These are phyloP conservation scores for Clusia tigrina DNA, from an alignment of 2,888 invertebrate genomes.

Conservation along the genomic window DNA sequence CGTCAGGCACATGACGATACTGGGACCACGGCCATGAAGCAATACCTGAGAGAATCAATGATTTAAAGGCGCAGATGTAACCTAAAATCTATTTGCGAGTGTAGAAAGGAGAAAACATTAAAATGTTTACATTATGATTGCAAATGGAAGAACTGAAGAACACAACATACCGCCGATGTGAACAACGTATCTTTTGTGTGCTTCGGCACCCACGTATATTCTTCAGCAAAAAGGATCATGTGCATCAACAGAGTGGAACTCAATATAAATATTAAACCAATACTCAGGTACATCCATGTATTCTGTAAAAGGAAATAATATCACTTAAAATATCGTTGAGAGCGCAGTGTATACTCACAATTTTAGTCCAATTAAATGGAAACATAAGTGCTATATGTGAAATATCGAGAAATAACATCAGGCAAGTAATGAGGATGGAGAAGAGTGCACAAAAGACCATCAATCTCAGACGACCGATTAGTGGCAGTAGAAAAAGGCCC, in stretches of 20 bases:
- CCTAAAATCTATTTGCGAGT: slow-evolving; percentile 69
- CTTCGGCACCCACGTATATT: slow-evolving; percentile 75
- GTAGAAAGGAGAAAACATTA: slow-evolving; percentile 19
- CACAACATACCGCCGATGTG: slow-evolving; percentile 70
- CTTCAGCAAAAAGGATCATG: slow-evolving; percentile 72
- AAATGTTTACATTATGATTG: background rate
- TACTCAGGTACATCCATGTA: slow-evolving; percentile 76
- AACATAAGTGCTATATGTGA: slow-evolving; percentile 80
- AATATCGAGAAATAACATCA: slow-evolving; percentile 81
- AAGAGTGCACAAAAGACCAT: slow-evolving; percentile 81
- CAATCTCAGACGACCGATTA: slow-evolving; percentile 76
- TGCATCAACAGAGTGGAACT: slow-evolving; percentile 76
- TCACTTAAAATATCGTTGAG: background rate
- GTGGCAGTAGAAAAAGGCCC: slow-evolving; percentile 79
- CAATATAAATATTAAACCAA: slow-evolving; percentile 76
- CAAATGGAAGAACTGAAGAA: background rate
- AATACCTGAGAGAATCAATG: slow-evolving; percentile 68
- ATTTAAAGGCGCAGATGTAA: slow-evolving; percentile 71
- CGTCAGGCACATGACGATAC: slow-evolving; percentile 72
- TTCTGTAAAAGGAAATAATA: slow-evolving; percentile 66
- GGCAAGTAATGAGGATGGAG: slow-evolving; percentile 76
- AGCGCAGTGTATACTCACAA: slow-evolving; percentile 68
- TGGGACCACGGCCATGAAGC: slow-evolving; percentile 69
- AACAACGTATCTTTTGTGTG: slow-evolving; percentile 76
- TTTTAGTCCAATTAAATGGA: slow-evolving; percentile 80